phyloP scores from a whole-genome alignment of 2,888 invertebrate genomes.

The Teleogryllus oceanicus region DNA sequence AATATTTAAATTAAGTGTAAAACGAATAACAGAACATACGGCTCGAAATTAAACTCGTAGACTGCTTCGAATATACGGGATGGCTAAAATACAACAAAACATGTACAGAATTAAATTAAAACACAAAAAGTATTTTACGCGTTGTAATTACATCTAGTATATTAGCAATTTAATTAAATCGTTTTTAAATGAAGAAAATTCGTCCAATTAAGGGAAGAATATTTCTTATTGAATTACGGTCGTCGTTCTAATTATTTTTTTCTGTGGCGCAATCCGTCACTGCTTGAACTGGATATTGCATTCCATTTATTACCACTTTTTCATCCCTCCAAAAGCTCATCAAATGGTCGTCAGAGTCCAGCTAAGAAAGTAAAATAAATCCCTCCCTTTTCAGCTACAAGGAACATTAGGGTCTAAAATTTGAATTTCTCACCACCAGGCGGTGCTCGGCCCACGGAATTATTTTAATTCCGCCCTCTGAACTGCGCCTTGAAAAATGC shows the following conservation, averaged over 20 bases:
- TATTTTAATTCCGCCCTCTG: neutral
- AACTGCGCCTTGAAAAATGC: neutral
- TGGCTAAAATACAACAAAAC: neutral
- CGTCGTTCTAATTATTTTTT: neutral
- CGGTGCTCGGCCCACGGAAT: neutral
- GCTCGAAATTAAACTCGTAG: conserved; percentile 8
- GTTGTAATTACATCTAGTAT: neutral
- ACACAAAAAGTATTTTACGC: neutral
- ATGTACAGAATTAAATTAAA: neutral
- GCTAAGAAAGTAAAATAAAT: conserved; percentile 3
- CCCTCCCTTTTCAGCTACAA: neutral
- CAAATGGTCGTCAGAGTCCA: neutral
- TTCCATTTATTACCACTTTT: neutral
- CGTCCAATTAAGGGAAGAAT: neutral
- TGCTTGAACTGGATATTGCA: neutral
- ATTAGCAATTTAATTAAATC: neutral
- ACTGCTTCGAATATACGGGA: neutral
- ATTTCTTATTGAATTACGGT: neutral
- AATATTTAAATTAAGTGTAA: conserved; percentile 18
- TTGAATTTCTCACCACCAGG: neutral
- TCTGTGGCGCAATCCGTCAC: neutral
- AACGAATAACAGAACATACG: conserved; percentile 18
- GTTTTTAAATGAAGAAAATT: neutral
- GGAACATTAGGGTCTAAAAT: neutral
- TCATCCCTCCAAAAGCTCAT: neutral